A percentile compares a stretch with the other conserved stretches of the same genome.
Evolutionary conservation across 2,797 vertebrate species (phyloP).

Genomic region (Benthosema pterotum): DNA sequence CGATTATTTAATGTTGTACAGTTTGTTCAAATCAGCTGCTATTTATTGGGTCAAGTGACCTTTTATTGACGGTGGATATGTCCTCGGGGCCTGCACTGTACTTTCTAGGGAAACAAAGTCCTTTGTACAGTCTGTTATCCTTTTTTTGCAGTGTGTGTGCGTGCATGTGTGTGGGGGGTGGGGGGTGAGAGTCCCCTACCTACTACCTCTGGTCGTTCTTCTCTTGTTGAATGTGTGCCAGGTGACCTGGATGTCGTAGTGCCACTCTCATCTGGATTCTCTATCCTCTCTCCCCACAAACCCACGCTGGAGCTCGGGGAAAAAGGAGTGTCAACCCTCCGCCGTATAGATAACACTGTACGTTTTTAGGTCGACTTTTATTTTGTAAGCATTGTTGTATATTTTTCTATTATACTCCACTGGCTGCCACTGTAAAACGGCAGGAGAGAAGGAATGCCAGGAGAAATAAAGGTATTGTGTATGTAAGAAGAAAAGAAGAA

Average conservation of each 20-base stretch:
- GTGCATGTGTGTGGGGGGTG: conserved; percentile 1
- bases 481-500: conserved; percentile 4
- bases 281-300: too few relatives aligned
- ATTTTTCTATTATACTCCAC: conserved; percentile 75
- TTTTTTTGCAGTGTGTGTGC: not conserved
- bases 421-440: conserved; percentile 23
- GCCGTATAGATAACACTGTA: conserved; percentile 53
- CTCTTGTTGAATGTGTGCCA: conserved; percentile 50
- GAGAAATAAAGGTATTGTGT: not conserved
- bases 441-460: conserved; percentile 10
- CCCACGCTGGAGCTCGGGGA: too few relatives aligned
- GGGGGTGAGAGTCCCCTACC: conserved; percentile 7
- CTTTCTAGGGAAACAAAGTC: conserved; percentile 12
- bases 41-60: conserved; percentile 19
- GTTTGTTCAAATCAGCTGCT: conserved; percentile 4
- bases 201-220: conserved; percentile 10
- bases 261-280: not conserved
- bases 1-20: conserved; percentile 1
- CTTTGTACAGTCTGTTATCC: conserved; percentile 15
- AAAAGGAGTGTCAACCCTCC: conserved; percentile 8
- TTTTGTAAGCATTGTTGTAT: conserved; percentile 75
- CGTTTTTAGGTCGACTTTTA: conserved; percentile 43
- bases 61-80: conserved; percentile 55
- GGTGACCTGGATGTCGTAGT: conserved; percentile 9
- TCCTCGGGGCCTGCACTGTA: conserved; percentile 31